Evolutionary conservation across 2,888 invertebrate genomes (phyloP).

Genomic region (Rhamphomyia laevipes): DNA sequence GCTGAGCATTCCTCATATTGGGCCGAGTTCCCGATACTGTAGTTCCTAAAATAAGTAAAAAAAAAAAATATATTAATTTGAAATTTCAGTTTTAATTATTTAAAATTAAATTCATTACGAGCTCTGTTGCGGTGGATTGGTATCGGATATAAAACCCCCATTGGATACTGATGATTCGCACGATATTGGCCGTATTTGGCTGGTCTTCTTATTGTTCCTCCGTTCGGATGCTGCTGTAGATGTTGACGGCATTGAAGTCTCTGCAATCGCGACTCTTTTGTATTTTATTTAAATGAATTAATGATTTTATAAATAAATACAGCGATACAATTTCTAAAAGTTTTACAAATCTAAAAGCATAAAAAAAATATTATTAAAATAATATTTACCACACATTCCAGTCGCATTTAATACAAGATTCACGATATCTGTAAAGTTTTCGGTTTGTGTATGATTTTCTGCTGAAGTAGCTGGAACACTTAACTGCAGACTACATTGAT

Average conservation of each 20-base stretch:
- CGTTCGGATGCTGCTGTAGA: slow-evolving; percentile 15
- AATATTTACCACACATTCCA: slow-evolving; percentile 30
- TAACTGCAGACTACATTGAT: no score
- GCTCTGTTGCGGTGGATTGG: slow-evolving; percentile 18
- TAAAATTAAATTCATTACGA: slow-evolving; percentile 8
- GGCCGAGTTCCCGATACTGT: slow-evolving; percentile 21
- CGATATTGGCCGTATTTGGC: slow-evolving; percentile 30
- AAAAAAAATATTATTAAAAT: no score
- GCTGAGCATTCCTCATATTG: slow-evolving; percentile 33
- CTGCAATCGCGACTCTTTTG: slow-evolving; percentile 35
- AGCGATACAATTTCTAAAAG: not conserved
- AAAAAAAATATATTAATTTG: slow-evolving; percentile 6
- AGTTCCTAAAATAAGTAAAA: not conserved
- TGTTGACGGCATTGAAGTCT: slow-evolving; percentile 30
- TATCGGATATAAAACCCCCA: slow-evolving; percentile 30
- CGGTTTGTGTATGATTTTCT: no score
- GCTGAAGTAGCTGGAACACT: no score
- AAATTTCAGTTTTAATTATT: not conserved
- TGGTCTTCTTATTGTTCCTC: slow-evolving; percentile 15
- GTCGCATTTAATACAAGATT: slow-evolving; percentile 27
- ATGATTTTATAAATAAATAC: no score
- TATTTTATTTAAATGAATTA: slow-evolving; percentile 17
- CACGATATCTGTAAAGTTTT: slow-evolving; percentile 12
- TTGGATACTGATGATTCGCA: slow-evolving; percentile 28
- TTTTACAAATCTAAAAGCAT: no score